phyloP scores from a whole-genome alignment of 2,797 vertebrate genomes.

The Apodemus agrarius region DNA sequence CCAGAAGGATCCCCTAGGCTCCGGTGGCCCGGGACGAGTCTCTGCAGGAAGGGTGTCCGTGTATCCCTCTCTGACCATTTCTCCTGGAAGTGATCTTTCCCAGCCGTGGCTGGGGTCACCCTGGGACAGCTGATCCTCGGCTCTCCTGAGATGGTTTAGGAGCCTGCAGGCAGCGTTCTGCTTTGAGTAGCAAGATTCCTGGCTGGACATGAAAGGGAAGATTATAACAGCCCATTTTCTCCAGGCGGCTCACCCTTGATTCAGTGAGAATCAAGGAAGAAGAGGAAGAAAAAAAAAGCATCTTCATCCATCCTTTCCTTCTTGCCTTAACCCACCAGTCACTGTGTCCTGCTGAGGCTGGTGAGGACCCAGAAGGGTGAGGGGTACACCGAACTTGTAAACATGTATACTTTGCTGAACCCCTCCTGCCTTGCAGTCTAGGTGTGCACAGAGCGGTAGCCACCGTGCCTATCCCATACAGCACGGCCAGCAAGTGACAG shows the following conservation, averaged over 20 bases:
- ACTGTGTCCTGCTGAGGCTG: background rate
- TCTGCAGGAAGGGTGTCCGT: background rate
- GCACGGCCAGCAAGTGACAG: rapidly evolving
- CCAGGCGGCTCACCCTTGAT: conserved; percentile 39
- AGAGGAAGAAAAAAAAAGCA: background rate
- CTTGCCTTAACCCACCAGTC: background rate
- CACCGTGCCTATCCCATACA: rapidly evolving
- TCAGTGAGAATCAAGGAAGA: background rate
- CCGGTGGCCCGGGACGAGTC: background rate
- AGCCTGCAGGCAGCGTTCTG: conserved; percentile 1
- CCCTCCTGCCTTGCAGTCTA: rapidly evolving
- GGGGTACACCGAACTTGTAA: rapidly evolving
- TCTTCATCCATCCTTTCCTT: background rate
- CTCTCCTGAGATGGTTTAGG: conserved; percentile 44
- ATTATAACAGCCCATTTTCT: conserved; percentile 23
- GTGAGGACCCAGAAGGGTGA: rapidly evolving
- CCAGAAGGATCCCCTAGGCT: too few species aligned
- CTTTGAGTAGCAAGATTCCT: conserved; percentile 44
- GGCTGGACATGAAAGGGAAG: conserved; percentile 72
- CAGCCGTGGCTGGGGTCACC: background rate
- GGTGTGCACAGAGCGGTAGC: rapidly evolving
- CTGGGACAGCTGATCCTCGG: conserved; percentile 59
- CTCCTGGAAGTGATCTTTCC: conserved; percentile 17
- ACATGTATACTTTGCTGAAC: rapidly evolving
- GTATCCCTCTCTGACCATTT: background rate